phyloP scores from a whole-genome alignment of 2,888 invertebrate species.

The Falcaria lacertinaria region DNA sequence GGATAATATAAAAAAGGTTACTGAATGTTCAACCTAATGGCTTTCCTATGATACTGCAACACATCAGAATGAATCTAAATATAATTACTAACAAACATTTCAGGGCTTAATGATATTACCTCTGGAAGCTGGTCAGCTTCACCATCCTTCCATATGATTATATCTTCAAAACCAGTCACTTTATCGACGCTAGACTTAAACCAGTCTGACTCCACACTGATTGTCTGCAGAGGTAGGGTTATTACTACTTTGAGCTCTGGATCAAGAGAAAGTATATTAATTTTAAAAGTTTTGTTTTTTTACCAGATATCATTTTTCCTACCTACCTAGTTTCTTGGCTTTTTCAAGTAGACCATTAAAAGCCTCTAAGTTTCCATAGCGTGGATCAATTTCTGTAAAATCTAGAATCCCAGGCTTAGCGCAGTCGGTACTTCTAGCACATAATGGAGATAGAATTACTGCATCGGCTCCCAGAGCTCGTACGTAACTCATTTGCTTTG shows the following conservation, averaged over 20 bases:
- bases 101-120: too few species aligned
- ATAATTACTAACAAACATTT: too few species aligned
- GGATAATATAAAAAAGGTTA: not conserved
- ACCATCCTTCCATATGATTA: conserved; percentile 85
- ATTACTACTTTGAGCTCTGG: conserved; percentile 71
- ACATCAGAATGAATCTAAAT: too few species aligned
- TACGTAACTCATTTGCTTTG: conserved; percentile 63
- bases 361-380: conserved; percentile 84
- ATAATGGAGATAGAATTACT: conserved; percentile 57
- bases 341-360: conserved; percentile 77
- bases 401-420: conserved; percentile 88
- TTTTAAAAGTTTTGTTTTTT: too few species aligned
- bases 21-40: conserved; percentile 14
- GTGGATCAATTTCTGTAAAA: conserved; percentile 83
- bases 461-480: conserved; percentile 65
- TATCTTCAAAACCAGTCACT: conserved; percentile 82
- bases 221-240: conserved; percentile 67
- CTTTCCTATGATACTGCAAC: too few species aligned
- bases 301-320: too few species aligned
- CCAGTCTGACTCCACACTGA: conserved; percentile 86
- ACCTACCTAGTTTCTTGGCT: conserved; percentile 65
- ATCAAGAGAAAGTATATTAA: not conserved
- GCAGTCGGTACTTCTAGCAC: conserved; percentile 76
- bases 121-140: conserved; percentile 37
- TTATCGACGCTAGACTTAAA: conserved; percentile 82